Evolutionary conservation across 2,113 vertebrate genomes (phyloP), one percentile per base, ranked within the genome.

Genomic region (Lanius ludovicianus): DNA sequence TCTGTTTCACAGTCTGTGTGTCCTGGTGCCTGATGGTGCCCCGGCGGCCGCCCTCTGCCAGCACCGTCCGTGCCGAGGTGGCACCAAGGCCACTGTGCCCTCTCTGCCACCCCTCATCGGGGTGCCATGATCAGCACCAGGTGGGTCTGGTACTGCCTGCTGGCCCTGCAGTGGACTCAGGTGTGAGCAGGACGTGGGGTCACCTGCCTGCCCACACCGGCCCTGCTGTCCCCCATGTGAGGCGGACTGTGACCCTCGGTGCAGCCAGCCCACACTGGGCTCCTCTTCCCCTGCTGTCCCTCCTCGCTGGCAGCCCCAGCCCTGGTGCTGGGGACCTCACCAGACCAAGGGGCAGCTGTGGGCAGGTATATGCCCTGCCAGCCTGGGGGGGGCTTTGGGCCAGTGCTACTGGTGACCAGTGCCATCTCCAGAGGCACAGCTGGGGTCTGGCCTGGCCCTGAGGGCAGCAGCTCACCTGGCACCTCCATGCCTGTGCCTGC

Each of bases 201-300:
- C 6, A 8, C 52, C 65, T 3, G 3, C 56, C 41, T 13, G 15
- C 15, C 64, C n/a, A 7, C 18, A 1, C 1, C 41, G 27, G 47
- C 3, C 11, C 70, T 31, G 47, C 88, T 2, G 0, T 13, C 33
- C 57, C 47, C 49, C 24, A 35, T 14, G 33, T 4, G 39, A 25
- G 21, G 3, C 1, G 5, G 2, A 3, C 4, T 13, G 5, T 15
- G n/a, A 42, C 17, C 30, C 31, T 1, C 1, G 14, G 10, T 1
- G 62, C 53, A 18, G 56, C 12, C 47, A 30, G 35, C 33, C 16
- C 25, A 5, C 8, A 10, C 39, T 0, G 5, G 9, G 69, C 33
- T n/a, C 53, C 69, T 60, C 57, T 35, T 7, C 9, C 71, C 17
- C 30, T 3, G 11, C 53, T 23, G 6, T 25, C 41, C 49, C 63